A percentile compares a stretch with the other conserved stretches of the same genome.
phyloP scores from a whole-genome alignment of 2,113 vertebrate species.

The Podarcis muralis region DNA sequence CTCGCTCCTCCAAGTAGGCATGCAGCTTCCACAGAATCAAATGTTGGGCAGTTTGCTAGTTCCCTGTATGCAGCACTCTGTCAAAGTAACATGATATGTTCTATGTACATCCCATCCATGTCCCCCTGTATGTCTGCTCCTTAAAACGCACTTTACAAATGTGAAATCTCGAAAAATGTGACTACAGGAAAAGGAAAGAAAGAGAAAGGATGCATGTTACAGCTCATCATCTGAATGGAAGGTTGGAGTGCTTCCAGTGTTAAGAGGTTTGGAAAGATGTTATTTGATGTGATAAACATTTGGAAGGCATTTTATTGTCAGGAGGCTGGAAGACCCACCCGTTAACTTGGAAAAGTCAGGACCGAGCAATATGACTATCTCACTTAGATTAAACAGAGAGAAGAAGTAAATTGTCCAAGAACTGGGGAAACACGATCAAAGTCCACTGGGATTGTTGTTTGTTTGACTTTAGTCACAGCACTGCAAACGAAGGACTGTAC shows the following conservation, averaged over 20 bases:
- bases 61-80: not conserved
- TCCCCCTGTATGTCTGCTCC: not conserved
- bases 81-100: not conserved
- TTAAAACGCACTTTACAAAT: slow-evolving; percentile 16
- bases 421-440: slow-evolving; percentile 60
- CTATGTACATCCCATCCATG: not conserved
- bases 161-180: slow-evolving; percentile 18
- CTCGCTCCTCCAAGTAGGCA: not conserved
- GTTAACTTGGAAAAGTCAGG: slow-evolving; percentile 69
- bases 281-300: slow-evolving; percentile 73
- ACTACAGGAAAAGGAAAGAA: slow-evolving; percentile 50
- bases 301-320: slow-evolving; percentile 71
- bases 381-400: slow-evolving; percentile 68
- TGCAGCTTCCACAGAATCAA: not conserved
- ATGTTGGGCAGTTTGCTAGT: not conserved
- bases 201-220: slow-evolving; percentile 24
- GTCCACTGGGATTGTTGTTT: slow-evolving; percentile 64
- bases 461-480: slow-evolving; percentile 73
- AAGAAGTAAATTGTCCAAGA: slow-evolving; percentile 67
- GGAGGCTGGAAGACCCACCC: slow-evolving; percentile 69
- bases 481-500: slow-evolving; percentile 61
- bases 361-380: slow-evolving; percentile 68
- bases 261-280: slow-evolving; percentile 55
- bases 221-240: slow-evolving; percentile 57
- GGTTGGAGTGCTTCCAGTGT: slow-evolving; percentile 63